Conservation (phyloP, 2,797 vertebrate genomes). For the Sebastes minor region DNA sequence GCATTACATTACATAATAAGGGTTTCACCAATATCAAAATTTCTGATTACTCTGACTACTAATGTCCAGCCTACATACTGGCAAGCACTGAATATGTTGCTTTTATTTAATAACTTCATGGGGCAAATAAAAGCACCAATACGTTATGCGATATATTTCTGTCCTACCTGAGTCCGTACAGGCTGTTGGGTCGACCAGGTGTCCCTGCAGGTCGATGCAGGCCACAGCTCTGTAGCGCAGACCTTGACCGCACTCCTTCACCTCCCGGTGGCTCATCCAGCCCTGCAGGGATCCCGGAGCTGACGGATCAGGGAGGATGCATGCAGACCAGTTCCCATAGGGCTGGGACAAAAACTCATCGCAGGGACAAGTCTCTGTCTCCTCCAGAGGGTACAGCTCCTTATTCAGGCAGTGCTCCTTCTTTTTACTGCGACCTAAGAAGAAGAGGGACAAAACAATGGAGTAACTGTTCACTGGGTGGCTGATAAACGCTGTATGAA, state of each 20-base stretch:
- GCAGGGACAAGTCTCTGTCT: slow-evolving; percentile 89
- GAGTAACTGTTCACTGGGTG: background rate
- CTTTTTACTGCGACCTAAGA: slow-evolving; percentile 93
- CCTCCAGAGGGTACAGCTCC: slow-evolving; percentile 85
- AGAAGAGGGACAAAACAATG: slow-evolving; percentile 18
- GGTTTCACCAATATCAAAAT: background rate
- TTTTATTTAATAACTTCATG: background rate
- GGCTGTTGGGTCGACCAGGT: slow-evolving; percentile 80
- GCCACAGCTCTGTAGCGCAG: slow-evolving; percentile 85
- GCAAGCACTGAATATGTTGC: background rate
- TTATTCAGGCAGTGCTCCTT: slow-evolving; percentile 89
- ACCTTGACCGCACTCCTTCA: slow-evolving; percentile 89
- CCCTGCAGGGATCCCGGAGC: slow-evolving; percentile 60
- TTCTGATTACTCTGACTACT: background rate
- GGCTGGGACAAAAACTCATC: slow-evolving; percentile 85
- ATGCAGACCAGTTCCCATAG: slow-evolving; percentile 94
- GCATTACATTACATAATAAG: background rate
- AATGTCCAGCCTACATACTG: background rate
- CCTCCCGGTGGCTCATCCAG: slow-evolving; percentile 60
- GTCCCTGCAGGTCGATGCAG: slow-evolving; percentile 86
- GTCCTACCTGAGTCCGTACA: slow-evolving; percentile 90
- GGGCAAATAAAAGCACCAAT: too few species aligned
- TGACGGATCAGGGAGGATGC: slow-evolving; percentile 81
- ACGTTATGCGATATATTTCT: background rate
- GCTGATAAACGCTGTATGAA: background rate